Percentiles rank a stretch among this genome's conserved stretches.
Conservation (phyloP, 2,113 vertebrate genomes). For the Lepisosteus osseus region DNA sequence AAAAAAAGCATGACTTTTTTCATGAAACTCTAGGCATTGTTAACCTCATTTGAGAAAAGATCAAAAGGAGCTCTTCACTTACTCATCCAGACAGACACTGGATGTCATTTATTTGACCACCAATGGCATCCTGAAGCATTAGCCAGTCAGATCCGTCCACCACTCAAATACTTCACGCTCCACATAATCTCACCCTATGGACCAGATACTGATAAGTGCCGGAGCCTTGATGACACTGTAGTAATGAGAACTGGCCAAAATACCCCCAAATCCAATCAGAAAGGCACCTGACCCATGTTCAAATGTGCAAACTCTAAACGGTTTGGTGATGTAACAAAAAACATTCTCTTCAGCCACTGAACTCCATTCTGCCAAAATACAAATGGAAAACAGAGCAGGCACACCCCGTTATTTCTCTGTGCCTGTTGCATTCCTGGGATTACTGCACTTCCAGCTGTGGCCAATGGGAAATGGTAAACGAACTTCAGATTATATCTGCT, state of each 20-base stretch:
- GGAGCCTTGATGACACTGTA: no score
- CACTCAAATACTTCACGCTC: no score
- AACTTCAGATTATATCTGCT: slow-evolving; percentile 12
- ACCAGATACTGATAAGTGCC: no score
- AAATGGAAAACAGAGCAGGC: not conserved
- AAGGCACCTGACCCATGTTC: not conserved
- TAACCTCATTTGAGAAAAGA: no score
- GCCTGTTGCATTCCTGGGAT: slow-evolving; percentile 29
- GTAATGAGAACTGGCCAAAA: not conserved
- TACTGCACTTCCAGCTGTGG: not conserved
- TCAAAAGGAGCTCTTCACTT: no score
- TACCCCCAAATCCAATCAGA: not conserved
- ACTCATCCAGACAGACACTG: no score
- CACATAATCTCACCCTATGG: no score
- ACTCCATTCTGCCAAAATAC: not conserved
- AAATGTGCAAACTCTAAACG: not conserved
- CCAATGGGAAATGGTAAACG: slow-evolving; percentile 18
- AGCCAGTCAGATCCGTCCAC: no score
- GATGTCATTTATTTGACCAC: no score
- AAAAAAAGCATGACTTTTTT: no score
- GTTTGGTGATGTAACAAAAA: not conserved
- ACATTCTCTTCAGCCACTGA: not conserved
- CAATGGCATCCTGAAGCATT: no score
- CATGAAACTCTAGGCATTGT: no score
- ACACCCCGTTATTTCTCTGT: slow-evolving; percentile 11